phyloP scores from a whole-genome alignment of 2,888 invertebrate species.

The Leucania comma region DNA sequence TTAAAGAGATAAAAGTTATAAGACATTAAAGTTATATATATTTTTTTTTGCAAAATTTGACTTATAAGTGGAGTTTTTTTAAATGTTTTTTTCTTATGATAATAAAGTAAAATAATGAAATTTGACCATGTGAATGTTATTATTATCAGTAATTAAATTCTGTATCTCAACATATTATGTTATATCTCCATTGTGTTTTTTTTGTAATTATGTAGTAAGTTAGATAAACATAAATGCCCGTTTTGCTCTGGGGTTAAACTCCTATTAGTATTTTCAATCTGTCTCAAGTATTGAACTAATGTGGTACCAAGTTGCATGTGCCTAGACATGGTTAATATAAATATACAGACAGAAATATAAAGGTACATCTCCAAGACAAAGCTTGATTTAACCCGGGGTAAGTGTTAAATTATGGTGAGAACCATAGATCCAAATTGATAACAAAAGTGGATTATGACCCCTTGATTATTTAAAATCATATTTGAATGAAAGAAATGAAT shows the following conservation, averaged over 20 bases:
- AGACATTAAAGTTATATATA: no score
- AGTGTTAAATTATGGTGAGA: background rate
- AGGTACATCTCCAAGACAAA: background rate
- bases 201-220: background rate
- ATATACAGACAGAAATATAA: background rate
- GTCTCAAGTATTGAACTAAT: background rate
- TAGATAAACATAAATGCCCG: background rate
- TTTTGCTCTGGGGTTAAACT: background rate
- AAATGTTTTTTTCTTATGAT: background rate
- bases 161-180: background rate
- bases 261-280: background rate
- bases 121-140: background rate
- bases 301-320: background rate
- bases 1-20: background rate
- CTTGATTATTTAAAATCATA: background rate
- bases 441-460: background rate
- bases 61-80: background rate
- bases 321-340: background rate
- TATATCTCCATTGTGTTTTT: background rate
- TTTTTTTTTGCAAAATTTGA: background rate
- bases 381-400: background rate
- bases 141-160: slow-evolving; percentile 1
- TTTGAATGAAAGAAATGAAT: background rate
- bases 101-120: background rate
- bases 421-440: background rate